phyloP scores from a whole-genome alignment of 2,888 invertebrate species.

The Deroplatys truncata region DNA sequence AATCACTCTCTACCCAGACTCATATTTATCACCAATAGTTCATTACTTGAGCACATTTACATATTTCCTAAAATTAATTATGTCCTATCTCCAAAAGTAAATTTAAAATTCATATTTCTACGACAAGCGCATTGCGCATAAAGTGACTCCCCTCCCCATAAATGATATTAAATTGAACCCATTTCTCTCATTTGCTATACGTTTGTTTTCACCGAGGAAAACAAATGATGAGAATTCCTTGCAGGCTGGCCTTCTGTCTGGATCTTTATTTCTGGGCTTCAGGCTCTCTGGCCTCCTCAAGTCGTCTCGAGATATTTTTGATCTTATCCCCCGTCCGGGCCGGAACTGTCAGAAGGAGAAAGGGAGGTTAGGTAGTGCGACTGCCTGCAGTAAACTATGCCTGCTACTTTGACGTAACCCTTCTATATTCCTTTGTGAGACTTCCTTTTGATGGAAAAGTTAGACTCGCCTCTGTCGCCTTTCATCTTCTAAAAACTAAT shows the following conservation, averaged over 20 bases:
- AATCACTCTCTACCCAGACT: too few species aligned
- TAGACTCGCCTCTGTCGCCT: too few species aligned
- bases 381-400: neutral
- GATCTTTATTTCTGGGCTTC: constrained; percentile 24
- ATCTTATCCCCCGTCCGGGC: constrained; percentile 26
- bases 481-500: too few species aligned
- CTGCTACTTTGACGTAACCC: neutral
- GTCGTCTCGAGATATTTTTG: constrained; percentile 30
- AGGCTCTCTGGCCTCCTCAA: neutral
- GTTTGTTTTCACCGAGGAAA: neutral
- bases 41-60: too few species aligned
- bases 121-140: too few species aligned
- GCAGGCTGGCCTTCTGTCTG: neutral
- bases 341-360: neutral
- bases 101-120: neutral
- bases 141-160: too few species aligned
- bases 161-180: neutral
- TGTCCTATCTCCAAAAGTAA: neutral
- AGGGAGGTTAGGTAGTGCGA: neutral
- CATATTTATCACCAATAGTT: too few species aligned
- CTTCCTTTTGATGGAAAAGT: neutral
- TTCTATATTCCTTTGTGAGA: neutral
- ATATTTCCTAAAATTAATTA: too few species aligned
- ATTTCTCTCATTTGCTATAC: neutral
- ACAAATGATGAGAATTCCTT: neutral